Conservation (phyloP, 2,113 vertebrate genomes). For the Rallus limicola region DNA sequence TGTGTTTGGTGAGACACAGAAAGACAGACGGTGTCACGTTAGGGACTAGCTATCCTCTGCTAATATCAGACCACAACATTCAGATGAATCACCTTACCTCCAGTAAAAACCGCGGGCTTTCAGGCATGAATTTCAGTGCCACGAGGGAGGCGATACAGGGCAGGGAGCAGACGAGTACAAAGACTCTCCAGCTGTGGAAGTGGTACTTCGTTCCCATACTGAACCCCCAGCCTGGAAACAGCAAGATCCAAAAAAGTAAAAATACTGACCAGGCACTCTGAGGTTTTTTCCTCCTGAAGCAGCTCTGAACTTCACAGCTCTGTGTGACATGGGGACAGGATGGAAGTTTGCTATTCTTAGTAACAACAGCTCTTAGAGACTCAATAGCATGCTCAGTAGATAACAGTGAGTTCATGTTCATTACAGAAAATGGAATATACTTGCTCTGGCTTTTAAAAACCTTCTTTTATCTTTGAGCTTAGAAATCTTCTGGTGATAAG, state of each 20-base stretch:
- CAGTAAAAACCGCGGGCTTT: constrained; percentile 94
- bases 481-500: background rate
- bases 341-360: background rate
- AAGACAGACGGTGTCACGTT: background rate
- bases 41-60: background rate
- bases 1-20: background rate
- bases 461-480: background rate
- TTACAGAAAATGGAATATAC: background rate
- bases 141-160: constrained; percentile 87
- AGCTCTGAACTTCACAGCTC: background rate
- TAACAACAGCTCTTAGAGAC: background rate
- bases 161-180: constrained; percentile 90
- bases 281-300: background rate
- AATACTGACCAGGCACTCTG: background rate
- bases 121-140: constrained; percentile 93
- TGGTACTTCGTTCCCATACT: constrained; percentile 91
- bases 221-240: constrained; percentile 91
- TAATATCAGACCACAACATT: rapidly evolving
- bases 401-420: background rate
- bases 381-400: background rate
- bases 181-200: constrained; percentile 96
- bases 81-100: constrained; percentile 82
- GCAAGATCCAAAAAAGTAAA: background rate
- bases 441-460: background rate
- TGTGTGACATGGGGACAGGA: background rate